A percentile compares a stretch with the other conserved stretches of the same genome.
phyloP scores from a whole-genome alignment of 2,888 invertebrate genomes.

The Macrosoma leucophasiata region DNA sequence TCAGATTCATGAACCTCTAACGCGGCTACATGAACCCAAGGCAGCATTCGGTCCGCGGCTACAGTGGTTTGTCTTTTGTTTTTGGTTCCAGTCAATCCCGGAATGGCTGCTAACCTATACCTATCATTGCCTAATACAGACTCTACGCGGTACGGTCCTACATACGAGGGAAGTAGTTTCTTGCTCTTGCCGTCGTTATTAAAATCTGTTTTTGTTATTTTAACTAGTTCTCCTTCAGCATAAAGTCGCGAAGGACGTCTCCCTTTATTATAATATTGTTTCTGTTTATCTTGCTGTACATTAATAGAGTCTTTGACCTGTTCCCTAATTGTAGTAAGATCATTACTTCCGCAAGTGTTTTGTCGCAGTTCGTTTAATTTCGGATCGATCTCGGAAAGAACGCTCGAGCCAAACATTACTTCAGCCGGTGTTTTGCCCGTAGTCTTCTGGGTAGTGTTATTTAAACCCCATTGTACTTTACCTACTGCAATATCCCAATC shows the following conservation, averaged over 20 bases:
- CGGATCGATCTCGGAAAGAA: neutral
- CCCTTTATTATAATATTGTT: neutral
- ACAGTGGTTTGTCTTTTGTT: too few species aligned
- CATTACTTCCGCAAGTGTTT: neutral
- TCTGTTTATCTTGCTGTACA: neutral
- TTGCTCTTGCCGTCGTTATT: too few species aligned
- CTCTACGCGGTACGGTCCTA: too few species aligned
- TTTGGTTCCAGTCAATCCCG: too few species aligned
- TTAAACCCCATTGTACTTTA: conserved; percentile 19
- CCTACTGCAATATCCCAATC: conserved; percentile 17
- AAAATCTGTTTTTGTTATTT: too few species aligned
- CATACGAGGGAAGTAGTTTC: too few species aligned
- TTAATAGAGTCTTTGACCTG: neutral
- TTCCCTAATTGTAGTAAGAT: neutral
- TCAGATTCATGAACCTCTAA: too few species aligned
- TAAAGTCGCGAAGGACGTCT: neutral
- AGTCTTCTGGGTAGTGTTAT: conserved; percentile 17
- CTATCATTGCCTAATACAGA: too few species aligned
- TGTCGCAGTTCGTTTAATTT: neutral
- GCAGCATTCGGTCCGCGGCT: too few species aligned
- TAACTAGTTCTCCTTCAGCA: neutral
- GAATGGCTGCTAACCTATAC: too few species aligned
- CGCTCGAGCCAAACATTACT: conserved; percentile 33
- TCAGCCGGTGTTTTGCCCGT: conserved; percentile 18
- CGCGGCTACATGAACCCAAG: too few species aligned